Conservation (phyloP, 1,140 invertebrate genomes). For the Meteorus sp. region DNA sequence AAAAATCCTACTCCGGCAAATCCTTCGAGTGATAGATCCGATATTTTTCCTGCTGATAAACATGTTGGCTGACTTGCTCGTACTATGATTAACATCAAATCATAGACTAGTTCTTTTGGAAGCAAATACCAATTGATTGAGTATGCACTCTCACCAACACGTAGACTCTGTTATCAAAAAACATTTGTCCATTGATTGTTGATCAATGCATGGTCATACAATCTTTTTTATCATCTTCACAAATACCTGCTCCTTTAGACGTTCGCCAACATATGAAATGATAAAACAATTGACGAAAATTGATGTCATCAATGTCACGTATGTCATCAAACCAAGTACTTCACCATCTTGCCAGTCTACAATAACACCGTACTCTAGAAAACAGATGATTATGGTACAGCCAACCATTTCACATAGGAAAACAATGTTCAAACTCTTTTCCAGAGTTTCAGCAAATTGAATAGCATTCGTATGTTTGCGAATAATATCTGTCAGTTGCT, state of each 20-base stretch:
- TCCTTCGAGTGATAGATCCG: constrained; percentile 40
- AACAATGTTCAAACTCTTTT: constrained; percentile 46
- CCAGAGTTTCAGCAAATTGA: constrained; percentile 43
- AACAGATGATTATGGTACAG: constrained; percentile 52
- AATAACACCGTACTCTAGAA: constrained; percentile 50
- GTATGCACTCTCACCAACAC: constrained; percentile 35
- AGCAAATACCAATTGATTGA: constrained; percentile 38
- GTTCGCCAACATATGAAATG: constrained; percentile 42
- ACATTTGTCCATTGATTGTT: background rate
- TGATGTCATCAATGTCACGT: constrained; percentile 34
- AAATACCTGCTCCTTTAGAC: constrained; percentile 44
- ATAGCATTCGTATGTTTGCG: constrained; percentile 42
- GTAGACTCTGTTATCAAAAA: constrained; percentile 33
- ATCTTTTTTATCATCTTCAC: background rate
- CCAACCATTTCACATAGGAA: constrained; percentile 51
- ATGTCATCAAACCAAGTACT: constrained; percentile 39
- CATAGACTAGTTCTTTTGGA: constrained; percentile 31
- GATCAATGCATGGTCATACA: background rate
- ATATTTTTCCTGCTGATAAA: constrained; percentile 40
- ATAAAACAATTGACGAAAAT: constrained; percentile 30
- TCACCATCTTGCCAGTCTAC: constrained; percentile 44
- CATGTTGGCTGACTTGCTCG: constrained; percentile 33
- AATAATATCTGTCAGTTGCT: constrained; percentile 31
- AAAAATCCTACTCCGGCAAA: constrained; percentile 38
- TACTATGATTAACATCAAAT: constrained; percentile 39